These are phyloP conservation scores for Synergus japonicus DNA, from an alignment of 2,888 invertebrate genomes.

Conservation along the genomic window DNA sequence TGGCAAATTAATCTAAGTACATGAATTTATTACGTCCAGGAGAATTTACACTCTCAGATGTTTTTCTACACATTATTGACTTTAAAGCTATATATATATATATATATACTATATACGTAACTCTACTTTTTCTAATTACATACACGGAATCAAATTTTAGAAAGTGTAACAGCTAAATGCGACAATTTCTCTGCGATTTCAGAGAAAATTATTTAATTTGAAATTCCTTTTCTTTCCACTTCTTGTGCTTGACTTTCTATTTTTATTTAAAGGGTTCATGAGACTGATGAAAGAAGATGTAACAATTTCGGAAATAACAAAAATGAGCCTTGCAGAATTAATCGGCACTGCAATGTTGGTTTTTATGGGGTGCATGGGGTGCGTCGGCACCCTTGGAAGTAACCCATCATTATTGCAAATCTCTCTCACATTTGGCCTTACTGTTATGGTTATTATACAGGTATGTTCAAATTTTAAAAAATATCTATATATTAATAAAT, in stretches of 20 bases:
- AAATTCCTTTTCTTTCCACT: not conserved
- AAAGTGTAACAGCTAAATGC: not conserved
- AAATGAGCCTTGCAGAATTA: constrained; percentile 81
- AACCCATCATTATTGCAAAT: constrained; percentile 77
- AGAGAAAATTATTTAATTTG: not conserved
- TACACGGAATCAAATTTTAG: constrained; percentile 1
- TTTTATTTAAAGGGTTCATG: constrained; percentile 63
- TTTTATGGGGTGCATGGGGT: constrained; percentile 87
- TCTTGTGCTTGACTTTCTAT: not conserved
- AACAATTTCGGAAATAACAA: constrained; percentile 57
- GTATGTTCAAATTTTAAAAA: constrained; percentile 69
- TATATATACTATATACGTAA: not conserved
- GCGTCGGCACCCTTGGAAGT: constrained; percentile 76
- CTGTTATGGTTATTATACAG: constrained; percentile 84
- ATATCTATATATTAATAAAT: too few relatives aligned
- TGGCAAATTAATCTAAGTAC: not conserved
- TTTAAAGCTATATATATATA: not conserved
- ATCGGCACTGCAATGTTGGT: constrained; percentile 84
- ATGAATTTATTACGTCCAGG: not conserved
- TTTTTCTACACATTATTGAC: not conserved
- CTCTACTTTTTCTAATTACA: not conserved
- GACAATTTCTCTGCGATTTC: not conserved
- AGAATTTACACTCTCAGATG: not conserved
- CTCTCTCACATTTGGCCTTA: constrained; percentile 83
- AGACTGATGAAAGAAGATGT: constrained; percentile 63